Conservation (phyloP, 2,113 vertebrate species). For the Lucifuga dentata region DNA sequence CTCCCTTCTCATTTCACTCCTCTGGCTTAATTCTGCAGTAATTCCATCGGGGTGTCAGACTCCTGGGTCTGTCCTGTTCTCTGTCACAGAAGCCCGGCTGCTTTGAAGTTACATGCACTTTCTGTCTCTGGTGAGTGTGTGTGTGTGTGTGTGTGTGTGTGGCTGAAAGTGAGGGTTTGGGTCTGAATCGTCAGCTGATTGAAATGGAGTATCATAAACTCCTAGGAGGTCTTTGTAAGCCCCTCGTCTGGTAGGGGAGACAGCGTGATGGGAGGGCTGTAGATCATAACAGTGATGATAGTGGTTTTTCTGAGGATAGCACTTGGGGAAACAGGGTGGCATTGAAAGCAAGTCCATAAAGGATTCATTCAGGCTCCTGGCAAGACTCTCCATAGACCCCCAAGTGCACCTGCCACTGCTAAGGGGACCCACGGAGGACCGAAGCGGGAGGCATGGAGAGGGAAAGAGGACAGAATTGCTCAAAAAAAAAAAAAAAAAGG, state of each 20-base stretch:
- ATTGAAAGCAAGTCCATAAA: slow-evolving; percentile 77
- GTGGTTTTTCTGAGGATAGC: slow-evolving; percentile 71
- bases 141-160: slow-evolving; percentile 10
- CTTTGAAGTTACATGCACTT: slow-evolving; percentile 56
- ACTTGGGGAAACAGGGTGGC: slow-evolving; percentile 65
- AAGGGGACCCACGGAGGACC: slow-evolving; percentile 45
- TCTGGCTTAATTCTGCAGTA: slow-evolving; percentile 63
- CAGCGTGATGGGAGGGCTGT: slow-evolving; percentile 62
- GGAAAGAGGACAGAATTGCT: slow-evolving; percentile 37
- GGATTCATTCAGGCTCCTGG: slow-evolving; percentile 76
- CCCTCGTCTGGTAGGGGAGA: slow-evolving; percentile 38
- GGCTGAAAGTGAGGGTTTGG: neutral
- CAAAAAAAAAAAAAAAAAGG: slow-evolving; percentile 5
- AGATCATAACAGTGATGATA: slow-evolving; percentile 80
- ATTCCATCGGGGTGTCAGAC: slow-evolving; percentile 61
- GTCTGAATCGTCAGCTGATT: slow-evolving; percentile 56
- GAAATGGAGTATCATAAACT: slow-evolving; percentile 58
- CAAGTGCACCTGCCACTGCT: slow-evolving; percentile 75
- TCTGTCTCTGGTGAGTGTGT: slow-evolving; percentile 39
- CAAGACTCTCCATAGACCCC: slow-evolving; percentile 50
- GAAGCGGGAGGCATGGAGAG: slow-evolving; percentile 50
- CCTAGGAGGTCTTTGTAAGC: slow-evolving; percentile 47
- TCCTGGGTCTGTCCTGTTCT: slow-evolving; percentile 46
- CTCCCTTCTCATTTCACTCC: slow-evolving; percentile 56
- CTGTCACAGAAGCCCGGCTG: slow-evolving; percentile 56